These are phyloP conservation scores for Schrankia costaestrigalis DNA, from an alignment of 2,888 invertebrate genomes.

Conservation along the genomic window DNA sequence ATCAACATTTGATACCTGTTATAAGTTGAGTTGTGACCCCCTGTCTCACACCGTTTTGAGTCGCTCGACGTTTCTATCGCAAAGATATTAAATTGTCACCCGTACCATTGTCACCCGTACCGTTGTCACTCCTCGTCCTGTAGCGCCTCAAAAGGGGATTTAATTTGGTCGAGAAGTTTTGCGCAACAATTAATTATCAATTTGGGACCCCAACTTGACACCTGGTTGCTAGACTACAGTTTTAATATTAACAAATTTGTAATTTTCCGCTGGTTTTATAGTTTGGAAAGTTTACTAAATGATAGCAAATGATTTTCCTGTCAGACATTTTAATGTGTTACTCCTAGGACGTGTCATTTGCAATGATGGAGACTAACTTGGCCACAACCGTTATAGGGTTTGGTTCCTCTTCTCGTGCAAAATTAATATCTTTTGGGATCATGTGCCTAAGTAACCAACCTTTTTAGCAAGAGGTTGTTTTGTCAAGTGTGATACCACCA, in stretches of 20 bases:
- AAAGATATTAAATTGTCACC: constrained; percentile 76
- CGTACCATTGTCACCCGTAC: constrained; percentile 49
- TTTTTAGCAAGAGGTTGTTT: too few relatives aligned
- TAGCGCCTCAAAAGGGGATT: constrained; percentile 66
- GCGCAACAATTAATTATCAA: constrained; percentile 78
- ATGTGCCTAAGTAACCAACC: too few relatives aligned
- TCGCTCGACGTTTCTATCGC: constrained; percentile 57
- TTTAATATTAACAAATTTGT: constrained; percentile 32
- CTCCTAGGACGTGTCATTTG: too few relatives aligned
- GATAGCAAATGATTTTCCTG: neutral
- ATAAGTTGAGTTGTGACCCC: constrained; percentile 32
- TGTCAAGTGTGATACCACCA: too few relatives aligned
- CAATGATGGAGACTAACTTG: too few relatives aligned
- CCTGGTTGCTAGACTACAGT: constrained; percentile 46
- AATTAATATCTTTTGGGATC: too few relatives aligned
- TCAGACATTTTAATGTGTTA: constrained; percentile 1
- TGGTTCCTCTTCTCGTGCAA: too few relatives aligned
- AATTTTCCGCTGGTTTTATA: constrained; percentile 16
- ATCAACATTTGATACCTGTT: constrained; percentile 14
- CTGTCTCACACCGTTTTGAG: constrained; percentile 24
- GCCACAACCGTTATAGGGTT: too few relatives aligned
- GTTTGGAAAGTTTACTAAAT: neutral
- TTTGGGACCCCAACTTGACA: constrained; percentile 65
- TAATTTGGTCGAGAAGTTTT: constrained; percentile 74
- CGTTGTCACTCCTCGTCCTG: constrained; percentile 31